A percentile compares a stretch with the other conserved stretches of the same genome.
Evolutionary conservation across 53 echinoderm and acorn worm genomes (phyloP).

Genomic region (Arbacia lixula): DNA sequence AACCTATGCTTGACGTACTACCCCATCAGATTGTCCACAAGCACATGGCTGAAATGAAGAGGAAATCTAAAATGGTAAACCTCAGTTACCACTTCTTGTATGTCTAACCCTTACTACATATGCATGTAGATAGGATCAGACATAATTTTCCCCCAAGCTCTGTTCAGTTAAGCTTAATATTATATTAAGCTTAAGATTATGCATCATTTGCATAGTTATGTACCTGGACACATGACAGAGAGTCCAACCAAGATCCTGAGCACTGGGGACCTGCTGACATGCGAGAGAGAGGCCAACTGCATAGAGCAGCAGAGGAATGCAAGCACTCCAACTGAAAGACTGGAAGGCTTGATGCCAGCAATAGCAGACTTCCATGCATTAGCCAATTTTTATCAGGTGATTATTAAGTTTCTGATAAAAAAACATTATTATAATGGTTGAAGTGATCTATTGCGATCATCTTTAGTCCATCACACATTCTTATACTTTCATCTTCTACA

Average conservation of each 20-base stretch:
- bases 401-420: neutral
- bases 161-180: too few relatives aligned
- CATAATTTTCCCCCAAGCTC: too few relatives aligned
- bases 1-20: conserved; percentile 11
- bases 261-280: conserved; percentile 71
- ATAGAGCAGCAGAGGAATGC: conserved; percentile 68
- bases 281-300: conserved; percentile 64
- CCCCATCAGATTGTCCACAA: conserved; percentile 51
- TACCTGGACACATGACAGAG: conserved; percentile 59
- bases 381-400: conserved; percentile 78
- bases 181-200: conserved; percentile 62
- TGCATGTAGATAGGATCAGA: too few relatives aligned
- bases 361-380: conserved; percentile 79
- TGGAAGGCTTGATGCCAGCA: conserved; percentile 69
- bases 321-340: conserved; percentile 48
- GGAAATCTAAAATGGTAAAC: conserved; percentile 67
- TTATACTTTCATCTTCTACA: too few relatives aligned
- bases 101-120: neutral
- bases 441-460: too few relatives aligned
- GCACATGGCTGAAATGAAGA: conserved; percentile 50
- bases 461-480: too few relatives aligned
- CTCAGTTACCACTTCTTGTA: too few relatives aligned
- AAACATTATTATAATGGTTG: too few relatives aligned
- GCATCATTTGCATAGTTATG: conserved; percentile 68
- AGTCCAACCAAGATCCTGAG: conserved; percentile 47